phyloP scores from a whole-genome alignment of 2,888 invertebrate species.

The Tipula helvola region DNA sequence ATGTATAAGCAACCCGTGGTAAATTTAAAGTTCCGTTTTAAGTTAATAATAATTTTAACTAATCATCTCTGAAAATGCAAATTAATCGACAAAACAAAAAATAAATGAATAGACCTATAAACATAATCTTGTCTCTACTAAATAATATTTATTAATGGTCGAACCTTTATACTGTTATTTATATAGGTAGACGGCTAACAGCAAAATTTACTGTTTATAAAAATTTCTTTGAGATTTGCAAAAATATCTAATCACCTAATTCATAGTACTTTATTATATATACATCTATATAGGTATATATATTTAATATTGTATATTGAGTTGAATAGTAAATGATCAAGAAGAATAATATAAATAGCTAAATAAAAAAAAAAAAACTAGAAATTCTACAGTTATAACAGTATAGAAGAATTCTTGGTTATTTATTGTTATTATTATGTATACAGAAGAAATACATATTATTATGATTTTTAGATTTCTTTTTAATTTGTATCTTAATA shows the following conservation, averaged over 20 bases:
- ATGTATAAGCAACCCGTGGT: too few species aligned
- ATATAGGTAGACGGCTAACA: not conserved
- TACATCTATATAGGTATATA: not conserved
- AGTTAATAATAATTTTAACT: too few species aligned
- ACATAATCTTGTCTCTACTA: not conserved
- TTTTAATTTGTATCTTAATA: not conserved
- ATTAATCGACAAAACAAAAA: not conserved
- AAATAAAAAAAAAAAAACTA: not conserved
- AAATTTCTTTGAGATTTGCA: not conserved
- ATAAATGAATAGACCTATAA: not conserved
- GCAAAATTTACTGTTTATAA: not conserved
- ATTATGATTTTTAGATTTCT: not conserved
- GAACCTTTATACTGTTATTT: not conserved
- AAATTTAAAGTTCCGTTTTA: too few species aligned
- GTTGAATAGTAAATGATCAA: not conserved
- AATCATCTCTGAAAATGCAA: not conserved
- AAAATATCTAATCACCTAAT: not conserved
- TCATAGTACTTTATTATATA: not conserved
- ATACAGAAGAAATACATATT: not conserved
- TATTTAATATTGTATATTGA: not conserved
- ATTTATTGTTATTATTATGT: not conserved
- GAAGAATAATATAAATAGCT: not conserved
- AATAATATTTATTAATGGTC: not conserved
- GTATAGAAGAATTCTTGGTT: not conserved
- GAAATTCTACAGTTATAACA: not conserved